These are phyloP conservation scores for Sarcophaga peregrina DNA, from an alignment of 1,140 invertebrate species.

Conservation along the genomic window DNA sequence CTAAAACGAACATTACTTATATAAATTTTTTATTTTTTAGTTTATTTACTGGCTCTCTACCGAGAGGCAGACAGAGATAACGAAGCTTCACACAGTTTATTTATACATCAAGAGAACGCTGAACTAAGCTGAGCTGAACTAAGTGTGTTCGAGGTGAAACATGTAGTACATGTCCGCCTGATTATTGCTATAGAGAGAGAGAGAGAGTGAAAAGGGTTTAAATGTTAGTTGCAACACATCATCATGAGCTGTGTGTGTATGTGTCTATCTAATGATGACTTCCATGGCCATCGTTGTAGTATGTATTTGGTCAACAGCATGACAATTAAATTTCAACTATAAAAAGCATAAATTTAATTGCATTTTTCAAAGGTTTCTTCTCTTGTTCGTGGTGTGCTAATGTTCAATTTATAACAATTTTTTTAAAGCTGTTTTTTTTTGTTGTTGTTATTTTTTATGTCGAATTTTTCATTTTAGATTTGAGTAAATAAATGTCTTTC, in stretches of 20 bases:
- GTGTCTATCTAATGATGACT: not conserved
- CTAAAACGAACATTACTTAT: constrained; percentile 27
- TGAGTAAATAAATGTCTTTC: no score
- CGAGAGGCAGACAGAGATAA: not conserved
- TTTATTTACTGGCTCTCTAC: constrained; percentile 23
- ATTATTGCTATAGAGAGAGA: not conserved
- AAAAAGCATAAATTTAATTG: constrained; percentile 33
- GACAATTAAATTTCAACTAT: constrained; percentile 30
- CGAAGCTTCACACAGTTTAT: not conserved
- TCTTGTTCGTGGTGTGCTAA: constrained; percentile 30
- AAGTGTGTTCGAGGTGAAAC: no score
- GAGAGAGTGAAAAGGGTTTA: constrained; percentile 30
- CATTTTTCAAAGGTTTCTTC: not conserved
- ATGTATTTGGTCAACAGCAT: not conserved
- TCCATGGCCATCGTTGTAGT: not conserved
- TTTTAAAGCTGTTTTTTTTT: not conserved
- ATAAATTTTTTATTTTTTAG: constrained; percentile 1
- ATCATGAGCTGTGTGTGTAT: not conserved
- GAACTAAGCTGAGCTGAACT: no score
- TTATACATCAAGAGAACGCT: not conserved
- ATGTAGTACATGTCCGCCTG: not conserved
- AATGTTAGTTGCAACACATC: not conserved
- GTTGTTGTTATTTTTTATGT: no score
- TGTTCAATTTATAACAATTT: constrained; percentile 9
- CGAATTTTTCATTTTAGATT: not conserved